A percentile compares a stretch with the other conserved stretches of the same genome.
phyloP scores from a whole-genome alignment of 2,797 vertebrate species.

The Nannoperca australis region DNA sequence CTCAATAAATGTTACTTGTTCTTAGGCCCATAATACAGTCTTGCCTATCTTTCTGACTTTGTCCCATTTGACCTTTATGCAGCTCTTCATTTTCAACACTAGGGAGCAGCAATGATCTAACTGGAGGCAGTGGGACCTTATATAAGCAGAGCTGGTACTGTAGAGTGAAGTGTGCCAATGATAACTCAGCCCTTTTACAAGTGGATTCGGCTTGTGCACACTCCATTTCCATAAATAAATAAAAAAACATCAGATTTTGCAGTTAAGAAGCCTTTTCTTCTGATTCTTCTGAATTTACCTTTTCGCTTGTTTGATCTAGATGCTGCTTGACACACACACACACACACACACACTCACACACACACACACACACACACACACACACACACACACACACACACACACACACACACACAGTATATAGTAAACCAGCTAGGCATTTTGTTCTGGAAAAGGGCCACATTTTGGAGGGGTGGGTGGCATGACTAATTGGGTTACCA shows the following conservation, averaged over 20 bases:
- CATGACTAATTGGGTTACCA: slow-evolving; percentile 77
- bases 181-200: slow-evolving; percentile 75
- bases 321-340: background rate
- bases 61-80: slow-evolving; percentile 76
- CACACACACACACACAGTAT: background rate
- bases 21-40: background rate
- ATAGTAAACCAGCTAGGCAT: slow-evolving; percentile 68
- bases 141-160: slow-evolving; percentile 72
- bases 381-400: background rate
- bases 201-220: slow-evolving; percentile 70
- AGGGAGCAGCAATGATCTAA: slow-evolving; percentile 79
- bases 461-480: slow-evolving; percentile 65
- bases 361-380: background rate
- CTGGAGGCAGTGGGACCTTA: slow-evolving; percentile 53
- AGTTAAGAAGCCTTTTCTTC: slow-evolving; percentile 44
- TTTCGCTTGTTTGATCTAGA: slow-evolving; percentile 12
- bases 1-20: slow-evolving; percentile 10
- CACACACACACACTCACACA: background rate
- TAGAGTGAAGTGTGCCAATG: slow-evolving; percentile 78
- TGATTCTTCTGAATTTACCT: slow-evolving; percentile 40
- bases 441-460: slow-evolving; percentile 70
- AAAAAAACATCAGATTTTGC: slow-evolving; percentile 47
- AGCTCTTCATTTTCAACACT: slow-evolving; percentile 58
- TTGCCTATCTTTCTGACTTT: slow-evolving; percentile 63
- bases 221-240: slow-evolving; percentile 51